Conservation (phyloP, 2,113 vertebrate genomes). For the Corvus cornix region DNA sequence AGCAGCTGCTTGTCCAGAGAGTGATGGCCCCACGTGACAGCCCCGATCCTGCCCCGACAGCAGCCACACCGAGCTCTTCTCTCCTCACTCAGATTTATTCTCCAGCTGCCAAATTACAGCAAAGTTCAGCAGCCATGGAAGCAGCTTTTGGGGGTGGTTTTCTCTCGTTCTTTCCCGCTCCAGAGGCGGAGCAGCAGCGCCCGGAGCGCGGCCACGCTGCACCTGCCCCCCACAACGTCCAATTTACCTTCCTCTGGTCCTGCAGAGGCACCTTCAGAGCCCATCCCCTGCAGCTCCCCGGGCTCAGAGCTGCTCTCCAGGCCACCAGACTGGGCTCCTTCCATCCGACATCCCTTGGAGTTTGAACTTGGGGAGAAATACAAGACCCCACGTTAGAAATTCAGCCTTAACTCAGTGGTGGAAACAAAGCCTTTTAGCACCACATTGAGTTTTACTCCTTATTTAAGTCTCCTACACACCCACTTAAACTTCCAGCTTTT, state of each 20-base stretch:
- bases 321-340: conserved; percentile 69
- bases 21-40: rapidly evolving
- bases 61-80: not conserved
- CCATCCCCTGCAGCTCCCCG: conserved; percentile 75
- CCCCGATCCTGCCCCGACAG: not conserved
- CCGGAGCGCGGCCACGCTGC: not conserved
- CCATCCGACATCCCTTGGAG: conserved; percentile 64
- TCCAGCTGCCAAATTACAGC: not conserved
- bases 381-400: not conserved
- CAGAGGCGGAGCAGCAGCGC: not conserved
- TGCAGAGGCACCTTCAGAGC: conserved; percentile 76
- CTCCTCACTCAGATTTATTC: not conserved
- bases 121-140: not conserved
- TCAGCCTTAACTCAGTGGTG: not conserved
- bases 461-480: not conserved
- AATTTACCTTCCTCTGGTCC: conserved; percentile 82
- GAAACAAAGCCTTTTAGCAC: not conserved
- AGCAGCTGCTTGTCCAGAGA: not conserved
- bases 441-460: not conserved
- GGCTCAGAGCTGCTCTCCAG: conserved; percentile 76
- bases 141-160: not conserved
- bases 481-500: not conserved
- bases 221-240: rapidly evolving
- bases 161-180: rapidly evolving
- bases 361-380: conserved; percentile 43